Percentiles rank a stretch among this genome's conserved stretches.
Conservation (phyloP, 1,140 invertebrate species). For the Temnothorax curvispinosus region DNA sequence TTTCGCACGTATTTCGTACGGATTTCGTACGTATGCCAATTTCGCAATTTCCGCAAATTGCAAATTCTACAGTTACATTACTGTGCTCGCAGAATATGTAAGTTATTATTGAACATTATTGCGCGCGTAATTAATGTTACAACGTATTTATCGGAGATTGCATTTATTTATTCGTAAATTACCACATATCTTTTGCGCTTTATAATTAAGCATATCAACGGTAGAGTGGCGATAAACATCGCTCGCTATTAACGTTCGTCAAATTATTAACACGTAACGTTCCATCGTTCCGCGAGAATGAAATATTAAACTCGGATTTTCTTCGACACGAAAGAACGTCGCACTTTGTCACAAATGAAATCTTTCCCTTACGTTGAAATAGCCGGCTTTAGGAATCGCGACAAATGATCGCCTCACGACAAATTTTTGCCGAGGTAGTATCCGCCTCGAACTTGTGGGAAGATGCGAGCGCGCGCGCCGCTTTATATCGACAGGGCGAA, state of each 20-base stretch:
- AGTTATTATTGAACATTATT: not conserved
- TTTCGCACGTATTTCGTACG: not conserved
- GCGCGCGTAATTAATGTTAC: not conserved
- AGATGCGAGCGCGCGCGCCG: slow-evolving; percentile 16
- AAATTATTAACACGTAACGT: not conserved
- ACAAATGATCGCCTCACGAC: slow-evolving; percentile 32
- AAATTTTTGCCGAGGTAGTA: slow-evolving; percentile 19
- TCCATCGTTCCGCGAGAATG: not conserved
- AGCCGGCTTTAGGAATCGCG: not conserved
- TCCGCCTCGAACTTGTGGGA: not conserved
- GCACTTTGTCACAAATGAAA: not conserved
- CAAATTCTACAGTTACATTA: not conserved
- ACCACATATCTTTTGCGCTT: not conserved
- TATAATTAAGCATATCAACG: not conserved
- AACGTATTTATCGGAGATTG: not conserved
- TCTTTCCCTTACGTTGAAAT: not conserved
- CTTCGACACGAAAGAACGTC: not conserved
- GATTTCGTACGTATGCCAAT: not conserved
- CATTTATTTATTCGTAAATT: not conserved
- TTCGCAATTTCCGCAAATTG: not conserved
- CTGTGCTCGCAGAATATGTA: not conserved
- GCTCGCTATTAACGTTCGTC: not conserved
- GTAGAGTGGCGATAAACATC: not conserved
- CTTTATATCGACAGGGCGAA: slow-evolving; percentile 52
- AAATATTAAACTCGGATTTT: not conserved